Conservation (phyloP, 2,888 invertebrate species). For the Athalia cordata region DNA sequence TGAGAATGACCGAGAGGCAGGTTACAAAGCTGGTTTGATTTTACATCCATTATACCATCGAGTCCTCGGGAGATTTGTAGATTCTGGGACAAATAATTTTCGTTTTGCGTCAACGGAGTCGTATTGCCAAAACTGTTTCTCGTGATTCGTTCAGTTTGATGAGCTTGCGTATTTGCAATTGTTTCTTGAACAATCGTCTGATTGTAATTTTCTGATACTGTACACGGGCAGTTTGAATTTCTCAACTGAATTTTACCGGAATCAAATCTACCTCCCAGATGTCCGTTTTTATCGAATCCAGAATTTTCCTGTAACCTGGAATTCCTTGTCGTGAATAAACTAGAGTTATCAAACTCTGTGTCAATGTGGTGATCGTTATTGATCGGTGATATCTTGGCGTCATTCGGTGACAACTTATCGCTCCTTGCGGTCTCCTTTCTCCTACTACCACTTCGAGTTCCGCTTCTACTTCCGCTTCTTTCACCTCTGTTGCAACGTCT, state of each 20-base stretch:
- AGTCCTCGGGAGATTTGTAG: conserved; percentile 7
- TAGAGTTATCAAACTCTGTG: neutral
- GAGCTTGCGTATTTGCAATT: too few relatives aligned
- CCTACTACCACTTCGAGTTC: conserved; percentile 42
- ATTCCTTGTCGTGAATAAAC: conserved; percentile 25
- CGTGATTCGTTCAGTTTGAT: neutral
- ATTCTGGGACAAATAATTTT: conserved; percentile 27
- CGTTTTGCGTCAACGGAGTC: conserved; percentile 31
- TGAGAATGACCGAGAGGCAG: conserved; percentile 12
- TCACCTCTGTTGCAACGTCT: conserved; percentile 72
- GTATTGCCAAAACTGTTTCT: conserved; percentile 38
- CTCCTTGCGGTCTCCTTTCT: conserved; percentile 49
- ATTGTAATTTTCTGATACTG: too few relatives aligned
- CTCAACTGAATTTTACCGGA: too few relatives aligned
- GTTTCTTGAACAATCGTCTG: too few relatives aligned
- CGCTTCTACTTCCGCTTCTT: neutral
- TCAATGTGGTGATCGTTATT: conserved; percentile 3
- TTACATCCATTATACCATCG: conserved; percentile 6
- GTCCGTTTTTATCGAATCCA: too few relatives aligned
- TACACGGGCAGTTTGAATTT: too few relatives aligned
- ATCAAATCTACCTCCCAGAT: neutral
- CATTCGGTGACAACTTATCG: conserved; percentile 48
- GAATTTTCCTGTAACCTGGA: conserved; percentile 1
- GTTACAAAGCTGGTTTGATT: conserved; percentile 11
- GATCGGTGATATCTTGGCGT: conserved; percentile 41